These are phyloP conservation scores for Chrysopilus asiliformis DNA, from an alignment of 2,888 invertebrate genomes.

Conservation along the genomic window DNA sequence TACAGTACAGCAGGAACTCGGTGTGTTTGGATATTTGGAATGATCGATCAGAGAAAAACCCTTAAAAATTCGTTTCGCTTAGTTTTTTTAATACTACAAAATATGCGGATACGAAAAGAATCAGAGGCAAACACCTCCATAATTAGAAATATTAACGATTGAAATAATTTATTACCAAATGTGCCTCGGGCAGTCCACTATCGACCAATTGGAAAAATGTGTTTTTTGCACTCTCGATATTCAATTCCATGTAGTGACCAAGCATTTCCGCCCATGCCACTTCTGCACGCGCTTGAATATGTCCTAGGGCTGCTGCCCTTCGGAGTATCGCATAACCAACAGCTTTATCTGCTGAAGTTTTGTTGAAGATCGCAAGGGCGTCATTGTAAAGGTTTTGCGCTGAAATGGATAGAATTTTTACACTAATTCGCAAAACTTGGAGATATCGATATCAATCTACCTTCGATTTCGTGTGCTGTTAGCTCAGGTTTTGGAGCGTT, in stretches of 20 bases:
- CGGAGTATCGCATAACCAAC: constrained; percentile 64
- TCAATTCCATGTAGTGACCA: constrained; percentile 64
- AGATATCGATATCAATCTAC: constrained; percentile 33
- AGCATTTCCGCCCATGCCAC: constrained; percentile 81
- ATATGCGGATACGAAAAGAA: too few species aligned
- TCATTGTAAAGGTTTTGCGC: constrained; percentile 62
- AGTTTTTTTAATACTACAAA: too few species aligned
- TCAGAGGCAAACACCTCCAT: too few species aligned
- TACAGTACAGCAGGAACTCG: too few species aligned
- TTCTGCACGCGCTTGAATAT: constrained; percentile 65
- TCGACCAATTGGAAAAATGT: constrained; percentile 65
- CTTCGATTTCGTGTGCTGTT: constrained; percentile 53
- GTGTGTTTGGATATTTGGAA: too few species aligned
- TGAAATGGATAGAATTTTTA: constrained; percentile 25
- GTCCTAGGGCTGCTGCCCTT: constrained; percentile 68
- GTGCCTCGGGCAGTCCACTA: constrained; percentile 73
- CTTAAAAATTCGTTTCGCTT: too few species aligned
- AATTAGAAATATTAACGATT: constrained; percentile 6
- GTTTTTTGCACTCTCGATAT: constrained; percentile 58
- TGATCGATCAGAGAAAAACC: too few species aligned
- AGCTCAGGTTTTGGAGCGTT: constrained; percentile 39
- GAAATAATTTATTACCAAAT: constrained; percentile 50
- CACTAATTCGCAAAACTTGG: too few species aligned
- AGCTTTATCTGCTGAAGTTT: constrained; percentile 55
- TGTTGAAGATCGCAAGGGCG: constrained; percentile 55